A percentile compares a stretch with the other conserved stretches of the same genome.
phyloP scores from a whole-genome alignment of 2,797 vertebrate genomes.

The Hozukius guyotensis region DNA sequence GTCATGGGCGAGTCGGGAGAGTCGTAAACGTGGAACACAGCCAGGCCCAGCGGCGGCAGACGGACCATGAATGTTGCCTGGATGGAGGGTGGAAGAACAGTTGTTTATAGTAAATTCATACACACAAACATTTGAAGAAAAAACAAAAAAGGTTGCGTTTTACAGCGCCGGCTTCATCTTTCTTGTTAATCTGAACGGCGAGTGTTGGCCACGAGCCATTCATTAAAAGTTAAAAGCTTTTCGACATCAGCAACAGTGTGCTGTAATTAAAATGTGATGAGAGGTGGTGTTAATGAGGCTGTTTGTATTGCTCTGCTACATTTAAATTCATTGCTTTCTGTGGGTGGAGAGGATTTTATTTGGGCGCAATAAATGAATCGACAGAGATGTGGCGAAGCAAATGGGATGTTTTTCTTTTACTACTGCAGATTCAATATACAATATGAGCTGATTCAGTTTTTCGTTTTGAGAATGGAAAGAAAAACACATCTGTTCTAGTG shows the following conservation, averaged over 20 bases:
- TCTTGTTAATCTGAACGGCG: neutral
- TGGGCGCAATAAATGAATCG: neutral
- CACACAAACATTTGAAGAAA: neutral
- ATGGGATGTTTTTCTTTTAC: slow-evolving; percentile 2
- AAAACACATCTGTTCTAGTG: neutral
- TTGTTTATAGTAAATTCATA: neutral
- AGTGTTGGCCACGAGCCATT: slow-evolving; percentile 13
- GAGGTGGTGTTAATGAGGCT: slow-evolving; percentile 10
- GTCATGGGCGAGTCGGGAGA: slow-evolving; percentile 82
- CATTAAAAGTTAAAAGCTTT: slow-evolving; percentile 41
- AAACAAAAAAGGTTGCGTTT: neutral
- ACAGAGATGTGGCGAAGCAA: neutral
- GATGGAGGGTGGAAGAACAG: neutral
- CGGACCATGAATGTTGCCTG: slow-evolving; percentile 92
- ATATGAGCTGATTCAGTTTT: neutral
- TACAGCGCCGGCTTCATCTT: neutral
- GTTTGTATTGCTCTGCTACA: slow-evolving; percentile 1
- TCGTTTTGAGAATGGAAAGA: neutral
- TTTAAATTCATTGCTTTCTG: slow-evolving; percentile 19
- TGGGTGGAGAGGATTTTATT: neutral
- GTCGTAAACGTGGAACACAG: slow-evolving; percentile 90
- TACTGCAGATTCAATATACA: neutral
- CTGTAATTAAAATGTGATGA: slow-evolving; percentile 44
- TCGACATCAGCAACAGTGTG: slow-evolving; percentile 11
- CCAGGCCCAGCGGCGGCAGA: slow-evolving; percentile 89